Base-by-base conservation (phyloP, 1,140 invertebrate species). In the Bradynema listronoti region DNA sequence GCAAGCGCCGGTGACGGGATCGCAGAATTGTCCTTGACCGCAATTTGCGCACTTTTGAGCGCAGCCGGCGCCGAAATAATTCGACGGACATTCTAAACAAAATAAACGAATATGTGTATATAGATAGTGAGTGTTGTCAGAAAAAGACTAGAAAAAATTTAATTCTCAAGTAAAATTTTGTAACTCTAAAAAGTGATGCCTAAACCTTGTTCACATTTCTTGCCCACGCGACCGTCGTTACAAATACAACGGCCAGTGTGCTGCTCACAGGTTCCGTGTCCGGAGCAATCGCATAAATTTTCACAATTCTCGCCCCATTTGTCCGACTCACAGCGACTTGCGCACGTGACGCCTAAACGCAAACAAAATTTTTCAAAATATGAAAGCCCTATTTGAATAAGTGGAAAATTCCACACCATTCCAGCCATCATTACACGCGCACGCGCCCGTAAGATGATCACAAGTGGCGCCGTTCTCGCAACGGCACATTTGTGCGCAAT, bases 391-490 rank as follows among this genome's bases (percentile, higher is more conserved):
- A 50, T 24, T 29, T 7, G 7, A 7, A 47, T 9, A 47, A 47
- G 55, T 6, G 73, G 75, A 4, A 60, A 30, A 77, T 32, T 83
- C 83, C 36, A 83, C 81, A 16, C 88, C 89, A 68, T 85, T 85
- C 88, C 88, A 92, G 3, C 92, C 93, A 16, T 86, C 80, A 66
- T 86, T 85, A 75, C 93, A 98, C n/a, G 85, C 81, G 76, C 92
- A 97, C 46, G 84, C 82, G 0, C 93, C 93, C 32, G 61, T 64
- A 42, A 63, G 55, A 30, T 86, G 81, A 80, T 93, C 84, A 79
- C 91, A 95, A 53, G 19, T 75, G 7, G 88, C 91, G 33, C 85
- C 85, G 79, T 96, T 96, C 76, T 93, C 88, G 80, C 93, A 98
- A 2, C 84, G 83, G 77, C 93, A 97, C 19, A 32, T 46, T 30